Evolutionary conservation across 2,888 invertebrate species (phyloP).

Genomic region (Spilosoma lubricipeda): DNA sequence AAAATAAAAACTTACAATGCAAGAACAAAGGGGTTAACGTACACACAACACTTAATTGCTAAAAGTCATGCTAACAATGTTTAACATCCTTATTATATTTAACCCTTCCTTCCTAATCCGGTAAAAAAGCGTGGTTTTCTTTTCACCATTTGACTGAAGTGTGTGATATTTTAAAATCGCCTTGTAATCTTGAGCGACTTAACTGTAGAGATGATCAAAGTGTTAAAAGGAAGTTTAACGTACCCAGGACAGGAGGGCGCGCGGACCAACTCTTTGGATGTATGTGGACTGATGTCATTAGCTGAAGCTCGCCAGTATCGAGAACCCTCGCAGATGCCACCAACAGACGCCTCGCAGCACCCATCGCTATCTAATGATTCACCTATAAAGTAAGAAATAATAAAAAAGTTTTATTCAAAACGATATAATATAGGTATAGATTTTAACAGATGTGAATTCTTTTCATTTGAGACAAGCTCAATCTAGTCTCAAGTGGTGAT

Average conservation of each 20-base stretch:
- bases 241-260: conserved; percentile 72
- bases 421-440: too few species aligned
- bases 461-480: too few species aligned
- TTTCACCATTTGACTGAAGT: background rate
- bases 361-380: conserved; percentile 69
- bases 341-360: conserved; percentile 60
- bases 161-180: background rate
- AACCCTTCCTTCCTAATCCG: background rate
- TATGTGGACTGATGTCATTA: conserved; percentile 66
- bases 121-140: background rate
- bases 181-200: too few species aligned
- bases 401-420: too few species aligned
- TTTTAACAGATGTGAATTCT: too few species aligned
- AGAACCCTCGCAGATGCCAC: conserved; percentile 47
- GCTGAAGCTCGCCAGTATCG: conserved; percentile 69
- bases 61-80: background rate
- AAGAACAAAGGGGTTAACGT: background rate
- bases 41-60: background rate
- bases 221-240: background rate
- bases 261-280: conserved; percentile 59
- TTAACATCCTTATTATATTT: too few species aligned
- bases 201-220: background rate
- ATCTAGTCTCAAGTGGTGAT: too few species aligned
- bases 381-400: conserved; percentile 50
- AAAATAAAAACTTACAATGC: background rate